Base-by-base conservation (phyloP, 2,888 invertebrate genomes). In the Cantharis rustica region DNA sequence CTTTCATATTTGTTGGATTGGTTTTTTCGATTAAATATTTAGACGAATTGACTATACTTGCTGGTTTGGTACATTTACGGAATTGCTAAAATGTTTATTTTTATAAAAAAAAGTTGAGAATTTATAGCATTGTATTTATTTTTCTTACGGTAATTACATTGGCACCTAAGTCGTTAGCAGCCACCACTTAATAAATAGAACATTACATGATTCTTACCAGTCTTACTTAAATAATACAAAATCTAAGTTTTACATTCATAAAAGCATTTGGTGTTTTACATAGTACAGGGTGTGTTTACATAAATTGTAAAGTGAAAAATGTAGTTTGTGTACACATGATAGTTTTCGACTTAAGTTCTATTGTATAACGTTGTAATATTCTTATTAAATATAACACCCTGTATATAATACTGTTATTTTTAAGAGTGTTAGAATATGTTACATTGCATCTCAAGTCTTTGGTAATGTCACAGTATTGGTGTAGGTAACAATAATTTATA, bases 81-180 rank as follows among this genome's bases (percentile, higher is more conserved):
- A n/a, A n/a, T n/a, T n/a, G n/a, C n/a, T n/a, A n/a, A 20, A 26
- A 26, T 10, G 27, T 27, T 27, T 31, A 31, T 5, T 13, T n/a
- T 31, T 47, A 47, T n/a, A 47, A 9, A 47, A 47, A 47, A 47
- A 7, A 47, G 4, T 47, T n/a, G 7, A 47, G n/a, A 7, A n/a
- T 78, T 75, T 75, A 69, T 47, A 75, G 78, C 79, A 77, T 80
- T 80, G 79, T 80, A 77, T 80, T 81, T 80, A 79, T 79, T 80
- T 78, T 80, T 81, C 81, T 81, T 84, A 83, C 82, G 82, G 79
- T 83, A 81, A 82, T 82, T 80, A 81, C 81, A 81, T 82, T 82
- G 82, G 82, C 82, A 82, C 82, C 81, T 81, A 82, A 82, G 76
- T 81, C 76, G 79, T 83, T 81, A 82, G 82, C 82, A 82, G 80